These are phyloP conservation scores for Zophobas morio DNA, from an alignment of 1,140 invertebrate species.

Conservation along the genomic window DNA sequence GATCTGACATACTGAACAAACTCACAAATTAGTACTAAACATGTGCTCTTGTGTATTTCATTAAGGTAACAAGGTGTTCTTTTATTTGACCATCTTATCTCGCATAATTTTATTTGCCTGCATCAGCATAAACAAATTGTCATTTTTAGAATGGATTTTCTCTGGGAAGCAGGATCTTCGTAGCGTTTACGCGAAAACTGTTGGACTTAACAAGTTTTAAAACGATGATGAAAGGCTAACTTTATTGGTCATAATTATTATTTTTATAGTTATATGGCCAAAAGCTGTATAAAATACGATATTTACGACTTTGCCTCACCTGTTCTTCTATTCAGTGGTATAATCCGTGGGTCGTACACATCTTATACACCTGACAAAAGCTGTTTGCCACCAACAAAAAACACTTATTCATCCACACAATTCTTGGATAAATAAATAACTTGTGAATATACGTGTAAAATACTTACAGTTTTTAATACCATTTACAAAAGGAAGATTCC, in stretches of 20 bases:
- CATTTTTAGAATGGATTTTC: conserved; percentile 8
- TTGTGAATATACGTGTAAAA: conserved; percentile 45
- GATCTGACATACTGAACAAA: conserved; percentile 61
- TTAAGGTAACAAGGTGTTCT: conserved; percentile 48
- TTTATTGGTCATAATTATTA: conserved; percentile 58
- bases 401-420: conserved; percentile 44
- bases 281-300: conserved; percentile 52
- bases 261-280: conserved; percentile 58
- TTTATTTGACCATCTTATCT: conserved; percentile 27
- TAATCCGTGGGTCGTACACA: conserved; percentile 51
- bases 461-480: conserved; percentile 45
- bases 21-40: conserved; percentile 60
- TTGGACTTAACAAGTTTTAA: conserved; percentile 51
- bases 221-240: conserved; percentile 57
- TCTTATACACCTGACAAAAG: conserved; percentile 53
- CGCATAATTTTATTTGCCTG: conserved; percentile 25
- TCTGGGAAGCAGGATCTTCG: conserved; percentile 19
- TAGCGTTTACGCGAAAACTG: conserved; percentile 48
- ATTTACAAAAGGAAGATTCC: conserved; percentile 41
- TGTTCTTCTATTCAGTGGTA: conserved; percentile 52
- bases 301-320: conserved; percentile 53
- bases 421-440: conserved; percentile 49
- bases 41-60: conserved; percentile 49
- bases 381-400: conserved; percentile 52
- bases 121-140: conserved; percentile 16